Evolutionary conservation across 2,888 invertebrate species (phyloP), one percentile per base, ranked within the genome.

Genomic region (Drosophila falleni): DNA sequence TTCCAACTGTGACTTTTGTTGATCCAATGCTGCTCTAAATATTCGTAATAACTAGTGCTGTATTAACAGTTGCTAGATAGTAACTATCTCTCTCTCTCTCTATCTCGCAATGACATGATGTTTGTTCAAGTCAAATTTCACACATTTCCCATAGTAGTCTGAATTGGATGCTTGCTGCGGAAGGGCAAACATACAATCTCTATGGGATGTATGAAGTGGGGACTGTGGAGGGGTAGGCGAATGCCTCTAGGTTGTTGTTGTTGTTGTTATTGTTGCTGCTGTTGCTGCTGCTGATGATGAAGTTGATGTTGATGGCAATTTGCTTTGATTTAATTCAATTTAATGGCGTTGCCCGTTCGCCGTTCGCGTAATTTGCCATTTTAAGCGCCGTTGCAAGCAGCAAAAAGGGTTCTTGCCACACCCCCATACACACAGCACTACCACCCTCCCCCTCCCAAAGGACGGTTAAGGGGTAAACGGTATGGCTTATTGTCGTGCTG

Each of bases 301-400:
- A 74, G 75, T 65, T 77, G 75, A 61, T 79, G 75, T 62, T 74
- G 72, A 71, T 79, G 67, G 80, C 81, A 86, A 86, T 77, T 89
- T 81, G 89, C 85, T 84, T 84, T 86, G 87, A 89, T 89, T 89
- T 87, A 86, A 86, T 84, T 86, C 85, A 85, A 89, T 89, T 86
- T 87, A 81, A 74, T 68, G 64, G 65, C 77, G 58, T 79, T 69
- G 69, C 56, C 35, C 42, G 67, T 16, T 42, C 53, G 13, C 9
- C 56, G 35, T 51, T 50, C 58, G 55, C 64, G 51, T 68, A 64
- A 76, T 73, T 81, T 82, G 76, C 73, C 73, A 74, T 71, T 80
- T 80, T 71, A 65, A 76, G 80, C 77, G 79, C 69, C 73, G 63
- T 55, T 37, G 19, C 19, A 53, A 42, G 42, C 5, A 16, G 35